Base-by-base conservation (phyloP, 2,113 vertebrate species). In the Phylloscopus whistleri region DNA sequence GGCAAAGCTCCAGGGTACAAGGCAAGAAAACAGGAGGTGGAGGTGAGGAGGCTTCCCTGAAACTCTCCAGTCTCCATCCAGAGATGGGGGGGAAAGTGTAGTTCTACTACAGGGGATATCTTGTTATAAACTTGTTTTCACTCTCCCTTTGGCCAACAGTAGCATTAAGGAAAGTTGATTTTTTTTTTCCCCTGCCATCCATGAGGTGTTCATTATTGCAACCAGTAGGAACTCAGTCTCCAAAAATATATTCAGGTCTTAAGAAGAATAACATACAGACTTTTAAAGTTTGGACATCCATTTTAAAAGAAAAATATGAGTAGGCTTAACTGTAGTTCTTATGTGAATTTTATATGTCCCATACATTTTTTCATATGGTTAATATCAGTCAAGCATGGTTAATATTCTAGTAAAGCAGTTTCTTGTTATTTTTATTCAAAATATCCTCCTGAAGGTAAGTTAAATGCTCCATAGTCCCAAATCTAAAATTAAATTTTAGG, bases 341-440 rank as follows among this genome's bases (percentile, higher is more conserved):
- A 88, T 68, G 60, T 95, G 87, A 88, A 81, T 80, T 96, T 93
- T 96, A 84, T 89, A n/a, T 46, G 73, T 59, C 78, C 49, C 69
- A 52, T 68, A 76, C 78, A 48, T 95, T 91, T 95, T 95, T 95
- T 94, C 74, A 60, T 94, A 92, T 72, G 87, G 87, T 94, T 96
- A 95, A 80, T 95, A 94, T 89, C 95, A 95, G 84, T 95, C 96
- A 97, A 93, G 93, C 94, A 92, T 87, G 79, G 79, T 6, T 94
- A 79, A 96, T 94, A 96, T 87, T 87, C 95, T 97, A 93, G 84
- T 78, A 94, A 90, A 85, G 72, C 69, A 94, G 48, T 92, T 96
- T 93, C 94, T 94, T 95, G 87, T 83, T 97, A 95, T 97, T 97
- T 97, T 97, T 90, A 87, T 93, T 94, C 84, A 96, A 97, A 97